Evolutionary conservation across 2,888 invertebrate genomes (phyloP), one percentile per base, ranked within the genome.

Genomic region (Epinotia ramella): DNA sequence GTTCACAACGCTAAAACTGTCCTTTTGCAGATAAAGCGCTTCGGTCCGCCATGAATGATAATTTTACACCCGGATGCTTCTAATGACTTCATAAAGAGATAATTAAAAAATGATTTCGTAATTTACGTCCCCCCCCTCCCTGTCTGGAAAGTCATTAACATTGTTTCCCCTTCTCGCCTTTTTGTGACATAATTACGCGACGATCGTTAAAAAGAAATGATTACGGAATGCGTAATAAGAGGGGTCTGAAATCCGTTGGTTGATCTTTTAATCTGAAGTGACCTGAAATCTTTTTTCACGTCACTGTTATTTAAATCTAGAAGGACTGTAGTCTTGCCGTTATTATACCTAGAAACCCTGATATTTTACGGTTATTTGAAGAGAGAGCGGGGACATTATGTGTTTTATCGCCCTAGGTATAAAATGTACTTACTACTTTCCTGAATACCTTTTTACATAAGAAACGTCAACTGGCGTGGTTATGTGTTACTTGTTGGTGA

Each of bases 31-130:
- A 56, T n/a, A 11, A 63, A 20, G 11, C 18, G 46, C 24, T 33
- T 7, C 7, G 33, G 33, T 59, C 20, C 59, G 13, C 64, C 59
- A 64, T 74, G 57, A 70, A 69, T 74, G 68, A 63, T 74, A 74
- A 73, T 73, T 64, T 49, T 7, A 40, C 69, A 28, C 49, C 33
- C 73, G 70, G 69, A 59, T 59, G 69, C 53, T 75, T 75, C 70
- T 70, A 75, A 75, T 65, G 74, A 75, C 74, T 75, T 60, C 74
- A 75, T 65, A 70, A 75, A 75, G 65, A 70, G 74, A 69, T 69
- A 75, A 75, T 75, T 75, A 75, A 70, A 75, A 75, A 75, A 75
- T 75, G 64, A 75, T 75, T 75, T 73, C 53, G 70, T 70, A 75
- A 75, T 75, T 75, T 65, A 70, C 70, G 60, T 33, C 63, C 65